Percentiles rank a stretch among this genome's conserved stretches.
These are phyloP conservation scores for Beaufortia kweichowensis DNA, from an alignment of 2,113 vertebrate genomes.

Conservation along the genomic window DNA sequence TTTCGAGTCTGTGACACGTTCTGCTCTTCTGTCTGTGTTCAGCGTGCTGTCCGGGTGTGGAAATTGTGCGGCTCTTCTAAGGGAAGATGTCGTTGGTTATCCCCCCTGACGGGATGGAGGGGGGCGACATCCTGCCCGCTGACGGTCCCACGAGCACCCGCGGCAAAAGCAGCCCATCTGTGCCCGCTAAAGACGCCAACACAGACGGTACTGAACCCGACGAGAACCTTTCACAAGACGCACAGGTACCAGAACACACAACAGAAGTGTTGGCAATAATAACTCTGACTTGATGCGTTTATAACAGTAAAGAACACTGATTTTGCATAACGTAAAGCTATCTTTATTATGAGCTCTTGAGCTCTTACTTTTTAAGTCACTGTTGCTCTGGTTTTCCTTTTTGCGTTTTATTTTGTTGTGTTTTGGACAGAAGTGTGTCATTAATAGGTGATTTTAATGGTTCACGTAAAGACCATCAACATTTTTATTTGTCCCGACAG, in stretches of 20 bases:
- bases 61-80: slow-evolving; percentile 55
- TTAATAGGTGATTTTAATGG: not conserved
- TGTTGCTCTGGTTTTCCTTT: not conserved
- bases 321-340: too few species aligned
- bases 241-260: slow-evolving; percentile 62
- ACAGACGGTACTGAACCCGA: slow-evolving; percentile 67
- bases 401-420: not conserved
- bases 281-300: too few species aligned
- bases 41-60: slow-evolving; percentile 24
- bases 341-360: too few species aligned
- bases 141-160: slow-evolving; percentile 65
- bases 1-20: not conserved
- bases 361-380: not conserved
- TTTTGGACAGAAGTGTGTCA: slow-evolving; percentile 11
- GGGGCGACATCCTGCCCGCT: slow-evolving; percentile 66
- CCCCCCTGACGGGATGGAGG: slow-evolving; percentile 74
- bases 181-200: slow-evolving; percentile 67
- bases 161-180: slow-evolving; percentile 69
- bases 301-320: too few species aligned
- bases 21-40: not conserved
- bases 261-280: too few species aligned
- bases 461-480: not conserved
- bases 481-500: slow-evolving; percentile 67
- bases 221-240: slow-evolving; percentile 69
- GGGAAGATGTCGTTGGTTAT: slow-evolving; percentile 75